These are phyloP conservation scores for Siniperca scherzeri DNA, from an alignment of 2,797 vertebrate genomes.

Conservation along the genomic window DNA sequence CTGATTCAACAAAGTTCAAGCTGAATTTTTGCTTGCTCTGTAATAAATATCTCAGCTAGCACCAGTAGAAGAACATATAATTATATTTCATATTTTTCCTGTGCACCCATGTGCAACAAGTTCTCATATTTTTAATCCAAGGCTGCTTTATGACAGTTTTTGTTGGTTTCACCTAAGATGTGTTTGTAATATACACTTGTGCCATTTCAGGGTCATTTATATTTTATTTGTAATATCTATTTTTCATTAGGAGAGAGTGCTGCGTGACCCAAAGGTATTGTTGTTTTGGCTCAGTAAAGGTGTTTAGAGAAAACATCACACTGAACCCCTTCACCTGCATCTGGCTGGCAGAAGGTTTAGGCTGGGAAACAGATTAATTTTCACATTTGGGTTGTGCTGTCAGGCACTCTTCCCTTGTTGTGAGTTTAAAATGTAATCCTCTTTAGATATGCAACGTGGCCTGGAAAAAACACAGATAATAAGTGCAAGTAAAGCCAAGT, in stretches of 20 bases:
- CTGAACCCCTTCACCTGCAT: conserved; percentile 58
- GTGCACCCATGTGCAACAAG: not conserved
- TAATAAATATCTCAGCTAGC: not conserved
- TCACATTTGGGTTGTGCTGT: conserved; percentile 65
- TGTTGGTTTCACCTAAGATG: conserved; percentile 21
- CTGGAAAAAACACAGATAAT: conserved; percentile 44
- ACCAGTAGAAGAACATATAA: not conserved
- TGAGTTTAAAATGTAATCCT: conserved; percentile 74
- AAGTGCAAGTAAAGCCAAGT: conserved; percentile 36
- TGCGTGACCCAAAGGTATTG: conserved; percentile 57
- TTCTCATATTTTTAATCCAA: conserved; percentile 28
- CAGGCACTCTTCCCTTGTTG: conserved; percentile 51
- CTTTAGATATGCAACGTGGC: conserved; percentile 59
- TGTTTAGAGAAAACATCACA: conserved; percentile 56
- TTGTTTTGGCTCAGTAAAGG: conserved; percentile 60
- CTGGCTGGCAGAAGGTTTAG: conserved; percentile 60
- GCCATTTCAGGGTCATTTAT: conserved; percentile 67
- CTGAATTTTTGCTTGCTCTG: not conserved
- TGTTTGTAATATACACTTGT: conserved; percentile 61
- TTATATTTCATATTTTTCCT: not conserved
- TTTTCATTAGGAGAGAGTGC: conserved; percentile 67
- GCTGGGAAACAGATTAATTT: conserved; percentile 68
- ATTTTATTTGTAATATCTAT: conserved; percentile 71
- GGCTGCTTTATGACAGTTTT: conserved; percentile 33
- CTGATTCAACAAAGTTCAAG: not conserved